Base-by-base conservation (phyloP, 1,140 invertebrate species). In the Heliconius hewitsoni region DNA sequence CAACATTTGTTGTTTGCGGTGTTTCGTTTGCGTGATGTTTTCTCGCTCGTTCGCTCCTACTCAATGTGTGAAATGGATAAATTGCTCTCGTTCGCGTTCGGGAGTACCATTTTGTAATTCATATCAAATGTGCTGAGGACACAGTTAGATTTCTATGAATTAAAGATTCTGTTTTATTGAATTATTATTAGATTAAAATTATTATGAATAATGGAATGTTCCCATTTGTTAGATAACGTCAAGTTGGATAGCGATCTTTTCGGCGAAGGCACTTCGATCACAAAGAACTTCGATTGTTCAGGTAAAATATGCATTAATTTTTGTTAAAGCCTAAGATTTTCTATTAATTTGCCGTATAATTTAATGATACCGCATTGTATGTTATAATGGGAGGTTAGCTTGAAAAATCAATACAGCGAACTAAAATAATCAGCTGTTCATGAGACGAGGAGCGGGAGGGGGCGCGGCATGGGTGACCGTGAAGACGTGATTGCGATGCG, bases 151-250 rank as follows among this genome's bases (percentile, higher is more conserved):
- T 86, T 89, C 80, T 82, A 89, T 91, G 89, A 91, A 89, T 90
- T 90, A 90, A 88, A 88, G 81, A 80, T 75, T 80, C 77, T 76
- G 81, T 83, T 82, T 80, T 85, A 86, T 83, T 85, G 86, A 77
- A 73, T 79, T 85, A 84, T 80, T 81, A 84, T 79, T 81, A 84
- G 81, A 83, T 83, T 76, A 84, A 80, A 83, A 81, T 84, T 92
- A 92, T 91, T 92, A 93, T 93, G 92, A 93, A 94, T 88, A 89
- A 96, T 96, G 95, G 95, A 96, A 95, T 96, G 95, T 92, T 93
- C 95, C 87, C 95, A 96, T 93, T 95, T 96, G 83, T 94, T 93
- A 91, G 95, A 95, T 92, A 95, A 95, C 93, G 94, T 96, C 85
- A 95, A 95, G 87, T 91, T 95, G 86, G 93, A 92, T 85, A 93